Evolutionary conservation across 2,888 invertebrate genomes (phyloP), one percentile per base, ranked within the genome.

Genomic region (Nemotelus nigrinus): DNA sequence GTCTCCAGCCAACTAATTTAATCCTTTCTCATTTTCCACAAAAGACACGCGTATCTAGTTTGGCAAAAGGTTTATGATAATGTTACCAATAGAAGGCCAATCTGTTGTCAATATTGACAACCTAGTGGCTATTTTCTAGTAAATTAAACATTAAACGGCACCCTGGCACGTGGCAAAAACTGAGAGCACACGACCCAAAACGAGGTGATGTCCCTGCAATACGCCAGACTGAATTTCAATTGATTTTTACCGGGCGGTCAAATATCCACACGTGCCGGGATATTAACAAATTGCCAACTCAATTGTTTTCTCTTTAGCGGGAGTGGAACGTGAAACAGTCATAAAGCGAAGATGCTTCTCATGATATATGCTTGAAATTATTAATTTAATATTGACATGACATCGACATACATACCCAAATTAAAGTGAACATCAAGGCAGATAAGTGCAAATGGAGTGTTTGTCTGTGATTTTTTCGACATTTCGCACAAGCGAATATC

Each of bases 61-160:
- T 58, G 71, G 8, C 41, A 39, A 74, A 60, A 74, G 25, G 60
- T 48, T 74, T 74, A 74, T 74, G 63, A 48, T 74, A 74, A 74
- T 74, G 74, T 63, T 39, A 44, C 67, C 67, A 76, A 76, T 76
- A 76, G 67, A 76, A 76, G 67, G 58, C 68, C 76, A 76, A 76
- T 76, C 55, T 44, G 58, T 45, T 58, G 76, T 68, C 76, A 76
- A 79, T 82, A 82, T 83, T 83, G 82, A 82, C 83, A 82, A 79
- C 81, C 83, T 82, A 82, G 82, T 81, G 83, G 83, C 82, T 82
- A 83, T 82, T 83, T 83, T 82, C 82, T 82, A 82, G 82, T 82
- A 81, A 83, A 82, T 83, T 82, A 81, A 81, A 82, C 82, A 83
- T 82, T 81, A 81, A 82, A 82, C 80, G 79, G 80, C 80, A 79